Percentiles rank a stretch among this genome's conserved stretches.
phyloP scores from a whole-genome alignment of 1,140 invertebrate species.

The Drosophila bifasciata region DNA sequence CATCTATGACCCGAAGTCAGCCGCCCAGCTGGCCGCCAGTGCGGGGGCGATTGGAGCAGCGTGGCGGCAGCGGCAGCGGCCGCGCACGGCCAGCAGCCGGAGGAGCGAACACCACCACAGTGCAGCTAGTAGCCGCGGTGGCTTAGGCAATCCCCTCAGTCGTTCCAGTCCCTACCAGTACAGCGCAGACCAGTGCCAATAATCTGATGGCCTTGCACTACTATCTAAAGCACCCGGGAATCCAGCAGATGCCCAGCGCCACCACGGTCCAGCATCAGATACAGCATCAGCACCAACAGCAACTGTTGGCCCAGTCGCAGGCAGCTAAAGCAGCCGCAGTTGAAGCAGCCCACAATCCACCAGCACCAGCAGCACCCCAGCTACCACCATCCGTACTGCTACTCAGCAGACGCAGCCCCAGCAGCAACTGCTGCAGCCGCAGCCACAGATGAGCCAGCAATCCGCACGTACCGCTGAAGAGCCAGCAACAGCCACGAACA shows the following conservation, averaged over 20 bases:
- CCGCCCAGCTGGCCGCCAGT: conserved; percentile 71
- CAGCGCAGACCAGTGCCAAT: conserved; percentile 55
- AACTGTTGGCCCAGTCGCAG: conserved; percentile 67
- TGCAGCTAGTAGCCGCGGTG: conserved; percentile 51
- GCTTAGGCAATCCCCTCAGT: conserved; percentile 25
- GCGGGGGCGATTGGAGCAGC: conserved; percentile 65
- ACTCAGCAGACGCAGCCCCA: conserved; percentile 66
- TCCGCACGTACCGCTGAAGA: conserved; percentile 30
- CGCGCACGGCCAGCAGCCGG: conserved; percentile 54
- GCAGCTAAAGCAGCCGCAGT: conserved; percentile 75
- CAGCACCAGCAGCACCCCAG: conserved; percentile 76
- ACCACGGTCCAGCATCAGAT: conserved; percentile 42
- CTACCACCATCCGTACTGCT: conserved; percentile 79
- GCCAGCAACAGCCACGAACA: conserved; percentile 39
- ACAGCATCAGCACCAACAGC: conserved; percentile 60
- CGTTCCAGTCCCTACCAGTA: conserved; percentile 41
- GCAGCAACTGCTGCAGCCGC: conserved; percentile 45
- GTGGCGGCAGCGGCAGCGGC: conserved; percentile 63
- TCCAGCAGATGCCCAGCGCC: conserved; percentile 39
- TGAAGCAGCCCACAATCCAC: conserved; percentile 79
- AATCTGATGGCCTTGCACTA: conserved; percentile 81
- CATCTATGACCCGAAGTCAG: conserved; percentile 79
- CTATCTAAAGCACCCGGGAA: conserved; percentile 77
- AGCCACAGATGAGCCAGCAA: conserved; percentile 40
- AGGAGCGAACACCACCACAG: conserved; percentile 20